Conservation (phyloP, 2,113 vertebrate species). For the Actenoides lindsayi region DNA sequence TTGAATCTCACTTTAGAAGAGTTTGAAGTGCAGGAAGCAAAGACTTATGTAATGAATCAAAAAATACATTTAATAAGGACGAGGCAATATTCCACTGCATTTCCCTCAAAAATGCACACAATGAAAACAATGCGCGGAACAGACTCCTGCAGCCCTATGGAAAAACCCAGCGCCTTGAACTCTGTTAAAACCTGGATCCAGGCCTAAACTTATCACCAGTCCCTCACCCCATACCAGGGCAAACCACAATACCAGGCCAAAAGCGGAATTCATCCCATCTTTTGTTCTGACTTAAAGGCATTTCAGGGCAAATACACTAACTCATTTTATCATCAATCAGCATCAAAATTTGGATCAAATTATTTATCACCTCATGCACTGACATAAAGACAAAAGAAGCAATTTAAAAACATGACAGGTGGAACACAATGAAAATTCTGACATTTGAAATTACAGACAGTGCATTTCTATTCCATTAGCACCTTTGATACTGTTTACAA, state of each 20-base stretch:
- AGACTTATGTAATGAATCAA: not conserved
- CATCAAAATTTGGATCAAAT: not conserved
- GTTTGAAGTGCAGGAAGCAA: not conserved
- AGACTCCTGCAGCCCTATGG: not conserved
- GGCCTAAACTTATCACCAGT: not conserved
- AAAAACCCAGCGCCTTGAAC: not conserved
- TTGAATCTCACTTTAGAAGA: conserved; percentile 36
- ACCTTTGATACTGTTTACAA: not conserved
- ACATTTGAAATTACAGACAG: not conserved
- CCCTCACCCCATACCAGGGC: not conserved
- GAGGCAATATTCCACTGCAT: not conserved
- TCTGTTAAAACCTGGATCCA: not conserved
- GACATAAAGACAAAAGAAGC: not conserved
- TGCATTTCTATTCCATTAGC: not conserved
- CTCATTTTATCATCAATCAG: not conserved
- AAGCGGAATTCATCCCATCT: not conserved
- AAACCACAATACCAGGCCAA: not conserved
- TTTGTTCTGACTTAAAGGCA: not conserved
- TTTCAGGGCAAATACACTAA: not conserved
- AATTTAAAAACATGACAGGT: not conserved
- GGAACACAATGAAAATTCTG: not conserved
- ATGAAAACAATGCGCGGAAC: rapidly evolving
- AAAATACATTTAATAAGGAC: not conserved
- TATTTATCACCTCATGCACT: not conserved
- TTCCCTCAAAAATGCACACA: not conserved